phyloP scores from a whole-genome alignment of 2,113 vertebrate species.

The Donacobius atricapilla region DNA sequence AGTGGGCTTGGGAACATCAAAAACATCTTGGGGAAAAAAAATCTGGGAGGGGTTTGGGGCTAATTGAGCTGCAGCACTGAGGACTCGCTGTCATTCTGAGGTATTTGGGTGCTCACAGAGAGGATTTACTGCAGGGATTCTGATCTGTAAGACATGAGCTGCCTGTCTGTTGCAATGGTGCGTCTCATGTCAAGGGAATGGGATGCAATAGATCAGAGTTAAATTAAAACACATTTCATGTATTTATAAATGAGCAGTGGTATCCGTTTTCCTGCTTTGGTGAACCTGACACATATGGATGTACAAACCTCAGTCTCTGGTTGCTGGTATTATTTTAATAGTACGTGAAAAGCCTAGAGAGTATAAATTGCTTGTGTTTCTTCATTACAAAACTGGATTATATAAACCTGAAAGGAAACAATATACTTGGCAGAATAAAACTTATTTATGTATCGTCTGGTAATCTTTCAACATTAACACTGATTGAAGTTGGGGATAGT shows the following conservation, averaged over 20 bases:
- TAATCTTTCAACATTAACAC: background rate
- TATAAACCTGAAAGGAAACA: background rate
- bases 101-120: background rate
- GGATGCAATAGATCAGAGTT: background rate
- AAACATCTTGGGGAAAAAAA: background rate
- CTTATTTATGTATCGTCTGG: background rate
- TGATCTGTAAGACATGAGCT: background rate
- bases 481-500: background rate
- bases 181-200: background rate
- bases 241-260: conserved; percentile 1
- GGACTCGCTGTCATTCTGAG: background rate
- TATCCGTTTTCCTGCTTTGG: conserved; percentile 1
- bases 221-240: conserved; percentile 24
- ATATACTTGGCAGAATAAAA: background rate
- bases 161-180: background rate
- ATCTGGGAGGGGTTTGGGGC: background rate
- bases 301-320: background rate
- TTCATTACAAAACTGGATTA: background rate
- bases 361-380: background rate
- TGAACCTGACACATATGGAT: background rate
- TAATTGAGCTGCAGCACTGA: background rate
- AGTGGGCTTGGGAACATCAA: background rate
- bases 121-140: background rate
- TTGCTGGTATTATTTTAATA: background rate
- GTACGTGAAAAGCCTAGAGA: background rate